Conservation (phyloP, 2,113 vertebrate genomes). For the Rhadina sibilatrix region DNA sequence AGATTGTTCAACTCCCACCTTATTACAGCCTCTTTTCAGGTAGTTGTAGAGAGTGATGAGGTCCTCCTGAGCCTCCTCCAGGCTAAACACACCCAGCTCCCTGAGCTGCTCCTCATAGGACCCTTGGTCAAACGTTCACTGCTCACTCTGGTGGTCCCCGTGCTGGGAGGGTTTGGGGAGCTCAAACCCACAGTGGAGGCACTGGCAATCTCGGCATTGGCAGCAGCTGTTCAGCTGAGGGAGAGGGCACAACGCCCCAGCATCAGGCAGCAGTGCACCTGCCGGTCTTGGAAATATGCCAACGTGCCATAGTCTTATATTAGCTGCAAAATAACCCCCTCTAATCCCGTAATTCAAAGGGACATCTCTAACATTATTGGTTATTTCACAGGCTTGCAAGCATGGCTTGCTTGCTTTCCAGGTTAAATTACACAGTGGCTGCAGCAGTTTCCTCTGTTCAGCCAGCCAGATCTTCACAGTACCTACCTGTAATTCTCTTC, state of each 20-base stretch:
- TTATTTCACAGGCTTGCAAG: neutral
- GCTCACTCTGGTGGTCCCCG: fast-evolving
- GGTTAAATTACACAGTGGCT: neutral
- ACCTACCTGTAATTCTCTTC: neutral
- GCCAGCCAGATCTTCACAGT: neutral
- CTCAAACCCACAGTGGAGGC: neutral
- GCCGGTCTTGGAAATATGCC: fast-evolving
- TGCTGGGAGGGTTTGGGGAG: too few relatives aligned
- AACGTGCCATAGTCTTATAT: fast-evolving
- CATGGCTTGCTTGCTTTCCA: neutral
- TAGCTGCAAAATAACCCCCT: neutral
- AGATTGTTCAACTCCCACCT: neutral
- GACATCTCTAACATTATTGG: neutral
- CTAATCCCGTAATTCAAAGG: neutral
- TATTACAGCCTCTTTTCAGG: neutral
- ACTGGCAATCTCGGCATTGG: neutral
- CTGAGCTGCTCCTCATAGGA: fast-evolving
- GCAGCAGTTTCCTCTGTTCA: neutral
- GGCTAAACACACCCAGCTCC: neutral
- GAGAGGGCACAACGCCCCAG: neutral
- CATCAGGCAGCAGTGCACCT: neutral
- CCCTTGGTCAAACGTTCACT: neutral
- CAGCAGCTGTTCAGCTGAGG: neutral
- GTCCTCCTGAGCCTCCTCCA: neutral
- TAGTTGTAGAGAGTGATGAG: neutral